phyloP scores from a whole-genome alignment of 1,140 invertebrate species.

The Neomicropteryx cornuta region DNA sequence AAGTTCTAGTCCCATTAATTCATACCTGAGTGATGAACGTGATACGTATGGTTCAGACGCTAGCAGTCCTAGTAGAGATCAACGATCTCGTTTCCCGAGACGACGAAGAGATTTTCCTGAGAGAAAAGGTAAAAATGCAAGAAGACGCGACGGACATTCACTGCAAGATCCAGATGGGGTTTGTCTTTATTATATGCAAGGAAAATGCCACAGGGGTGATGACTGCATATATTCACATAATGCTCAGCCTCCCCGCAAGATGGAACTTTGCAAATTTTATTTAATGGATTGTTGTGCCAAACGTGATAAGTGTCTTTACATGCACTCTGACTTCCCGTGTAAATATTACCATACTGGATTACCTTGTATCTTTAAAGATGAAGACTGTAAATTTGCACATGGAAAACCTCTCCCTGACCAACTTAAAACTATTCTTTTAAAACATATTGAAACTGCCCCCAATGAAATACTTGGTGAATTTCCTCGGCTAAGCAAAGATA shows the following conservation, averaged over 20 bases:
- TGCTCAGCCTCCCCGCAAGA: conserved; percentile 68
- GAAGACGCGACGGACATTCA: conserved; percentile 32
- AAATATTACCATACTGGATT: conserved; percentile 93
- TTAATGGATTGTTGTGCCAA: conserved; percentile 92
- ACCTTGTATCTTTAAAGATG: conserved; percentile 66
- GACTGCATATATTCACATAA: conserved; percentile 81
- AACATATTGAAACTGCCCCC: conserved; percentile 82
- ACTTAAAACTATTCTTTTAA: conserved; percentile 54
- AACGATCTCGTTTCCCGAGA: conserved; percentile 23
- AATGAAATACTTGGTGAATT: conserved; percentile 85
- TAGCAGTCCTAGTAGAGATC: conserved; percentile 36
- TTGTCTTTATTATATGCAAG: conserved; percentile 75
- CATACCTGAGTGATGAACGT: conserved; percentile 29
- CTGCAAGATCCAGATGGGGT: conserved; percentile 54
- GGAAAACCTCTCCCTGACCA: conserved; percentile 66
- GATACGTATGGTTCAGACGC: conserved; percentile 43
- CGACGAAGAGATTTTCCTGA: conserved; percentile 31
- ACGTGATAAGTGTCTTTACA: conserved; percentile 89
- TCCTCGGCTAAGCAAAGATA: conserved; percentile 64
- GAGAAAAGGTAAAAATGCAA: conserved; percentile 28
- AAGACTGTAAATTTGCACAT: conserved; percentile 94
- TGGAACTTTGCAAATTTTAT: conserved; percentile 96
- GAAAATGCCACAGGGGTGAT: conserved; percentile 68
- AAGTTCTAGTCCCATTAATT: conserved; percentile 15
- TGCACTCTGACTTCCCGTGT: conserved; percentile 96